phyloP scores from a whole-genome alignment of 2,113 vertebrate genomes.

The Triplophysa dalaica region DNA sequence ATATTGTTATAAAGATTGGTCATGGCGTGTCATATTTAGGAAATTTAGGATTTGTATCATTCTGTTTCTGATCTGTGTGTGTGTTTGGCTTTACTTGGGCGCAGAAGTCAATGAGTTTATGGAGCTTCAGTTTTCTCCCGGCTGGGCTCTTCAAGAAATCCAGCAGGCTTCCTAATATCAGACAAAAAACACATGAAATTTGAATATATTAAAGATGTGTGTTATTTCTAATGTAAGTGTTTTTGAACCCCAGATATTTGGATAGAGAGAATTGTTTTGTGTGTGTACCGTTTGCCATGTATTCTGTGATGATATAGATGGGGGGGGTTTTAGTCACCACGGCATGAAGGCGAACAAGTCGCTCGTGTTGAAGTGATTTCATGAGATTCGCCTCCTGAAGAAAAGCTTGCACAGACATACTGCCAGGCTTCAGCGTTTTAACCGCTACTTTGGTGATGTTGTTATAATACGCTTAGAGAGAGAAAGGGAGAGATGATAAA shows the following conservation, averaged over 20 bases:
- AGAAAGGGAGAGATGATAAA: background rate
- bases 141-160: constrained; percentile 90
- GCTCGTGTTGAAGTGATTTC: constrained; percentile 92
- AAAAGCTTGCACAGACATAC: constrained; percentile 91
- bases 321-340: constrained; percentile 90
- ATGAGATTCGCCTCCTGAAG: constrained; percentile 94
- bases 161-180: constrained; percentile 83
- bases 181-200: constrained; percentile 18
- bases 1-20: background rate
- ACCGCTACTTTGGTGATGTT: constrained; percentile 90
- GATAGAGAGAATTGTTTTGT: background rate
- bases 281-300: constrained; percentile 86
- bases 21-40: no score
- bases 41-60: no score
- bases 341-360: constrained; percentile 89
- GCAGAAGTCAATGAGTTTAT: constrained; percentile 92
- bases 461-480: constrained; percentile 69
- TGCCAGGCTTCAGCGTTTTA: constrained; percentile 92
- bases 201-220: background rate
- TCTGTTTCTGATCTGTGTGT: background rate
- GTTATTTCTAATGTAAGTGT: background rate
- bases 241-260: background rate
- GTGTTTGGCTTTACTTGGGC: constrained; percentile 80
- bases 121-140: constrained; percentile 78
- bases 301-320: constrained; percentile 96